These are phyloP conservation scores for Neodiprion pinetum DNA, from an alignment of 1,140 invertebrate species.

Conservation along the genomic window DNA sequence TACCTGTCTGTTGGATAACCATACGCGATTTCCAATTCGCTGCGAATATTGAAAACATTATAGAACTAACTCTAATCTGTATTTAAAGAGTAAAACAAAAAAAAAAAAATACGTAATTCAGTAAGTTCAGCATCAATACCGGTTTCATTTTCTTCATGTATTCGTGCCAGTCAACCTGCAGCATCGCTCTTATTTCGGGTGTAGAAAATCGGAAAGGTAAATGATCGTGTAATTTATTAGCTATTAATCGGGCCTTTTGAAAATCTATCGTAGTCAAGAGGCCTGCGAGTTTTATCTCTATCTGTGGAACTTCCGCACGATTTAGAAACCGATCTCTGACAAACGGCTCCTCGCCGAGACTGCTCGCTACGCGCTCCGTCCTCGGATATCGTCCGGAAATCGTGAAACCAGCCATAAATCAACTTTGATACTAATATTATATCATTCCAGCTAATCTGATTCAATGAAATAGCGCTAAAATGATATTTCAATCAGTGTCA, in stretches of 20 bases:
- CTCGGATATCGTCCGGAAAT: too few relatives aligned
- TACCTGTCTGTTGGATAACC: constrained; percentile 30
- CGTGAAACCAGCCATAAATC: too few relatives aligned
- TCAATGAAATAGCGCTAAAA: too few relatives aligned
- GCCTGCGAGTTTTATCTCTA: constrained; percentile 16
- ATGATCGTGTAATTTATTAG: constrained; percentile 30
- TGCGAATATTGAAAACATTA: constrained; percentile 11
- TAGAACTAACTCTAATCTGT: neutral
- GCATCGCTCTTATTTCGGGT: constrained; percentile 32
- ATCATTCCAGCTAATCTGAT: too few relatives aligned
- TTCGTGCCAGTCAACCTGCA: constrained; percentile 34
- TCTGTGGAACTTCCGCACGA: neutral
- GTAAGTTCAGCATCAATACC: constrained; percentile 17
- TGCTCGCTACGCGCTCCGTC: neutral
- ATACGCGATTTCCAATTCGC: constrained; percentile 27
- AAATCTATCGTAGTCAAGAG: constrained; percentile 16
- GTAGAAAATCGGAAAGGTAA: constrained; percentile 27
- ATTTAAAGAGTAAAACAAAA: neutral
- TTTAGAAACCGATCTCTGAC: neutral
- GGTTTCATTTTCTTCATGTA: constrained; percentile 27
- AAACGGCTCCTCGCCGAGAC: neutral
- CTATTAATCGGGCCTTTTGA: constrained; percentile 26
- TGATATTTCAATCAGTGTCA: too few relatives aligned
- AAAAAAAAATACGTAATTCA: neutral
- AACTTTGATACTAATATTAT: too few relatives aligned